These are phyloP conservation scores for Hestina assimilis DNA, from an alignment of 1,140 invertebrate species.

Conservation along the genomic window DNA sequence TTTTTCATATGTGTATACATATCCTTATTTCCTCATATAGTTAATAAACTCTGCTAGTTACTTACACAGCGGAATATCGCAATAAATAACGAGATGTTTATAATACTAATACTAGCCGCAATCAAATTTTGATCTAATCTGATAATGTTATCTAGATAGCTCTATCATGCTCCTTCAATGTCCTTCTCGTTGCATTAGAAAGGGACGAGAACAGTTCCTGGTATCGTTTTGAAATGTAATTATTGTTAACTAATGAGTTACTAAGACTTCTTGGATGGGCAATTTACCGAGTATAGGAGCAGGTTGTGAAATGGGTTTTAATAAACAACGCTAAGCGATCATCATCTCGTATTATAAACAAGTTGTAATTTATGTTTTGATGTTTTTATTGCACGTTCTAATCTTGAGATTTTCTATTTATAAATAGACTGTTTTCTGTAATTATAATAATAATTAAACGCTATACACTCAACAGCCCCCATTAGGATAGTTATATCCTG, in stretches of 20 bases:
- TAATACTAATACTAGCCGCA: slow-evolving; percentile 52
- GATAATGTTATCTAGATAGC: slow-evolving; percentile 30
- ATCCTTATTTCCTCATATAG: slow-evolving; percentile 1
- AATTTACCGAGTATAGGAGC: slow-evolving; percentile 41
- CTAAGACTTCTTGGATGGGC: slow-evolving; percentile 36
- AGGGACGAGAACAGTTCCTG: slow-evolving; percentile 37
- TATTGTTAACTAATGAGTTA: slow-evolving; percentile 50
- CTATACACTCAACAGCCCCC: too few relatives aligned
- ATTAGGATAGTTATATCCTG: too few relatives aligned
- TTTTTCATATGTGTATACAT: background rate
- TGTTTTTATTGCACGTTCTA: slow-evolving; percentile 1
- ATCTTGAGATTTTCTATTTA: background rate
- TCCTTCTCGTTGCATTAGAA: slow-evolving; percentile 27
- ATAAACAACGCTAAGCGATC: slow-evolving; percentile 16
- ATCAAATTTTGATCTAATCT: slow-evolving; percentile 56
- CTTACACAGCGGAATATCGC: slow-evolving; percentile 43
- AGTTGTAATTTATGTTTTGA: slow-evolving; percentile 7
- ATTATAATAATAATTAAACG: too few relatives aligned
- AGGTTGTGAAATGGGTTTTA: slow-evolving; percentile 37
- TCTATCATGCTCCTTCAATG: slow-evolving; percentile 11
- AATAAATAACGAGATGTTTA: slow-evolving; percentile 55
- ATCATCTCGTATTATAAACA: background rate
- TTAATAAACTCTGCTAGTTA: slow-evolving; percentile 36
- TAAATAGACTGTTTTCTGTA: background rate
- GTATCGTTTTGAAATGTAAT: slow-evolving; percentile 49